Conservation (phyloP, 53 echinoderm and acorn worm genomes). For the Stichopus horrens region DNA sequence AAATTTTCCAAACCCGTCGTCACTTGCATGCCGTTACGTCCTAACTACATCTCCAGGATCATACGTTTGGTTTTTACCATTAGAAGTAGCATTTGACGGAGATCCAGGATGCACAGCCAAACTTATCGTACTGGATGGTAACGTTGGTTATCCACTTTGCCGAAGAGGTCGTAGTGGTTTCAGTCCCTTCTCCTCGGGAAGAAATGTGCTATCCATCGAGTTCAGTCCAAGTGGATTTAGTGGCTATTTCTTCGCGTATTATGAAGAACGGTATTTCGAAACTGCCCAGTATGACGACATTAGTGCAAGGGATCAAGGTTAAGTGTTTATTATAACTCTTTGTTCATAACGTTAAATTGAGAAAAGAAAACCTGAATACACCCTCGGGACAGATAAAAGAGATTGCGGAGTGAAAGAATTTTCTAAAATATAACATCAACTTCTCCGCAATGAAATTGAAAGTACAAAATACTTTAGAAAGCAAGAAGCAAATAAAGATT, state of each 20-base stretch:
- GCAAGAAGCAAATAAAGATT: too few species aligned
- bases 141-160: background rate
- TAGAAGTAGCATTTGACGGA: background rate
- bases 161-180: background rate
- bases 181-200: background rate
- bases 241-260: background rate
- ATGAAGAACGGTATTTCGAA: conserved; percentile 19
- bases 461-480: too few species aligned
- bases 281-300: background rate
- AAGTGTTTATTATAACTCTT: background rate
- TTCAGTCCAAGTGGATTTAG: background rate
- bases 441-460: too few species aligned
- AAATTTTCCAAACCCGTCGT: background rate
- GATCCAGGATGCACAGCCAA: background rate
- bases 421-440: too few species aligned
- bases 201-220: background rate
- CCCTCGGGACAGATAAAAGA: too few species aligned
- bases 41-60: conserved; percentile 6
- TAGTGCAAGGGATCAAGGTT: background rate
- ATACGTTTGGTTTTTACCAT: background rate
- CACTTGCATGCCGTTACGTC: background rate
- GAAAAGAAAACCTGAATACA: too few species aligned
- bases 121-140: background rate
- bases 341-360: too few species aligned
- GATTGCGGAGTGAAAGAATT: too few species aligned